Conservation (phyloP, 2,888 invertebrate genomes). For the Drosophila robusta region DNA sequence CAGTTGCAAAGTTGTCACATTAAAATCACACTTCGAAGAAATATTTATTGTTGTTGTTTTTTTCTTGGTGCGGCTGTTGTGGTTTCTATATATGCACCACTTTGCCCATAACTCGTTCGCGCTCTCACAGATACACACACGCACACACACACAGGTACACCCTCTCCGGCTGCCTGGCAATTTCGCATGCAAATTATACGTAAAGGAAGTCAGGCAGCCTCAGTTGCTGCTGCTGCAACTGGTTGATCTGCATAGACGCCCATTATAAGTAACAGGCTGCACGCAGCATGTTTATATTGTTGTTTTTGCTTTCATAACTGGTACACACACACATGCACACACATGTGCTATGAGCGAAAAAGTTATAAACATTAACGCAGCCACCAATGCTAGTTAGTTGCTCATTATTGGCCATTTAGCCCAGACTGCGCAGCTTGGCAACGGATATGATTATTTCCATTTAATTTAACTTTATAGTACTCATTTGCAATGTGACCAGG, state of each 20-base stretch:
- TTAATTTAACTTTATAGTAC: constrained; percentile 54
- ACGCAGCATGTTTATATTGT: constrained; percentile 22
- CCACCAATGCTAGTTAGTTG: constrained; percentile 52
- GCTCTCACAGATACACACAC: constrained; percentile 44
- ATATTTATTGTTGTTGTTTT: constrained; percentile 50
- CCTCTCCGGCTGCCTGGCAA: constrained; percentile 59
- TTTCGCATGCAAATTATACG: constrained; percentile 71
- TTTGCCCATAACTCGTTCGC: constrained; percentile 72
- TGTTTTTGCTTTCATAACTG: constrained; percentile 56
- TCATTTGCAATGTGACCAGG: constrained; percentile 29
- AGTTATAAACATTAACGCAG: constrained; percentile 56
- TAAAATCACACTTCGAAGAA: constrained; percentile 77
- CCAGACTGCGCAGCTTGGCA: constrained; percentile 23
- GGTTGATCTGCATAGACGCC: constrained; percentile 63
- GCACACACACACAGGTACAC: constrained; percentile 45
- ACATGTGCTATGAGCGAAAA: constrained; percentile 33
- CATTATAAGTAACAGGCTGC: constrained; percentile 57
- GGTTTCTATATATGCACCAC: constrained; percentile 65
- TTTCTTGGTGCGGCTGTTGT: constrained; percentile 37
- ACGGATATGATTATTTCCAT: constrained; percentile 65
- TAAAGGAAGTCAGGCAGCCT: constrained; percentile 61
- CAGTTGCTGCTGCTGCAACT: constrained; percentile 42
- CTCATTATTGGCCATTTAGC: constrained; percentile 60
- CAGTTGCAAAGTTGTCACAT: constrained; percentile 81
- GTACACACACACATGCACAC: constrained; percentile 11